Percentiles rank a stretch among this genome's conserved stretches.
phyloP scores from a whole-genome alignment of 2,113 vertebrate species.

The Sminthopsis crassicaudata region DNA sequence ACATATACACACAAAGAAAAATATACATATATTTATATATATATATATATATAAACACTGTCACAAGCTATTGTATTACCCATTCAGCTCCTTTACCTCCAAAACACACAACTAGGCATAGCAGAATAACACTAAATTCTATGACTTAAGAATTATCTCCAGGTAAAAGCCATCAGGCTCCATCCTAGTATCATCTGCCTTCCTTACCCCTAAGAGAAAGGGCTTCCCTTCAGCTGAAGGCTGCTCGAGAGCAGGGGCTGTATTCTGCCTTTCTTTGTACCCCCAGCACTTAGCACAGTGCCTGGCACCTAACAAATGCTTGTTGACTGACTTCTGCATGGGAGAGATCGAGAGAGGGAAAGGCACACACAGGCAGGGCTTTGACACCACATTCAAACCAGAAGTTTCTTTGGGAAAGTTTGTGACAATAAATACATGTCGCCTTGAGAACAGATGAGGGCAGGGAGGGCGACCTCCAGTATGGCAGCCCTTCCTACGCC shows the following conservation, averaged over 20 bases:
- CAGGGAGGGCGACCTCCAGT: background rate
- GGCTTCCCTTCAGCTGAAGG: background rate
- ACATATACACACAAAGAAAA: slow-evolving; percentile 66
- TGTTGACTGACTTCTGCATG: background rate
- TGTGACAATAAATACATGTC: slow-evolving; percentile 83
- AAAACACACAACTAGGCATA: background rate
- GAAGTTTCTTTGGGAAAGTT: slow-evolving; percentile 83
- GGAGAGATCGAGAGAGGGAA: background rate
- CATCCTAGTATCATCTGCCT: background rate
- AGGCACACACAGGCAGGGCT: background rate
- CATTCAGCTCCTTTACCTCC: background rate
- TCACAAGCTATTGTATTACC: background rate
- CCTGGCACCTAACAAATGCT: background rate
- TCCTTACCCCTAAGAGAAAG: background rate
- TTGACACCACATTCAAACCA: slow-evolving; percentile 84
- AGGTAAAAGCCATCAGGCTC: background rate
- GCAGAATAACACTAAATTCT: background rate
- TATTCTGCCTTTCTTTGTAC: background rate
- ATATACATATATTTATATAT: slow-evolving; percentile 64
- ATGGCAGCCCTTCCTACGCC: background rate
- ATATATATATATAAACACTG: slow-evolving; percentile 28
- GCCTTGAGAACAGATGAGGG: background rate
- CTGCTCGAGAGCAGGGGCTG: background rate
- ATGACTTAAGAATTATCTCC: background rate
- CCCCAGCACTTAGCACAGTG: too few species aligned